phyloP scores from a whole-genome alignment of 1,140 invertebrate species.

The Araneus ventricosus region DNA sequence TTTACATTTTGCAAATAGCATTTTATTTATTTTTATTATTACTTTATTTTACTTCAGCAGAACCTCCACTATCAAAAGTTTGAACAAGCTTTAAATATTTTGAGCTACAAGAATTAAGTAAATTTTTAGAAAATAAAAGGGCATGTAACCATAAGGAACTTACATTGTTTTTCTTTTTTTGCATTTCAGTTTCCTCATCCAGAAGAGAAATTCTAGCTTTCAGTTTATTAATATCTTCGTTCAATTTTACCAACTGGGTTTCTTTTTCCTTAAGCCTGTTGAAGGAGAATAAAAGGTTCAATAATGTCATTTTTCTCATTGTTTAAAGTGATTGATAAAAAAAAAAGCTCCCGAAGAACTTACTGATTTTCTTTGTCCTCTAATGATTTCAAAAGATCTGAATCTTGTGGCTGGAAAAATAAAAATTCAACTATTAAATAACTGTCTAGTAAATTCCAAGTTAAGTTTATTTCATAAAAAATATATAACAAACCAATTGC shows the following conservation, averaged over 20 bases:
- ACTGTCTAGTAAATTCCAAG: no score
- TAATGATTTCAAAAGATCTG: slow-evolving; percentile 46
- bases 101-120: no score
- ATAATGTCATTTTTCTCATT: no score
- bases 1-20: no score
- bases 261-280: slow-evolving; percentile 64
- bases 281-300: not conserved
- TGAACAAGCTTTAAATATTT: no score
- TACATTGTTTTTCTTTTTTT: slow-evolving; percentile 76
- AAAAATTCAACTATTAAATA: not conserved
- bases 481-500: no score
- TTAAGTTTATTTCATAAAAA: no score
- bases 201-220: slow-evolving; percentile 49
- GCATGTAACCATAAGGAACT: not conserved
- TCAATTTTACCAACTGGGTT: slow-evolving; percentile 10
- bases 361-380: slow-evolving; percentile 64
- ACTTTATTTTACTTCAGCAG: no score
- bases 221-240: slow-evolving; percentile 63
- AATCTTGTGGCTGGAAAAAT: not conserved
- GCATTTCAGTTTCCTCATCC: slow-evolving; percentile 60
- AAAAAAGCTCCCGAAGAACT: not conserved
- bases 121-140: no score
- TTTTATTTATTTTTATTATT: no score
- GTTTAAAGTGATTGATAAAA: no score
- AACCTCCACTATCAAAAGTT: no score